Percentiles rank a stretch among this genome's conserved stretches.
These are phyloP conservation scores for Aptenodytes forsteri DNA, from an alignment of 2,113 vertebrate genomes.

Conservation along the genomic window DNA sequence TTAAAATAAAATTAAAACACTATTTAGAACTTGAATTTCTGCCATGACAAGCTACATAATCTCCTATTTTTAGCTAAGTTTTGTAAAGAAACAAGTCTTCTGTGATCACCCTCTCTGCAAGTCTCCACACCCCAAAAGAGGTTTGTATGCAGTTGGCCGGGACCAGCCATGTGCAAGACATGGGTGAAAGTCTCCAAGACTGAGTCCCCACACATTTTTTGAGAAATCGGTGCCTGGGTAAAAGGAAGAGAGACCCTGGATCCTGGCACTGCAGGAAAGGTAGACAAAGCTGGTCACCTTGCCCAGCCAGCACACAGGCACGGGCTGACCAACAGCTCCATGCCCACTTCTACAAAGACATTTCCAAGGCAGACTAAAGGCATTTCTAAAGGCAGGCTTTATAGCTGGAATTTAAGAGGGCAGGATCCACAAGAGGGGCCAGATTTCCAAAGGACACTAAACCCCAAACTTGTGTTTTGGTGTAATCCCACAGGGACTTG, in stretches of 20 bases:
- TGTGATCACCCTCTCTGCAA: neutral
- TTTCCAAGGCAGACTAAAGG: neutral
- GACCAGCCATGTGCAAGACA: neutral
- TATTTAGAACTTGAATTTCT: neutral
- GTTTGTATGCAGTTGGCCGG: neutral
- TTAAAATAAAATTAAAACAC: constrained; percentile 18
- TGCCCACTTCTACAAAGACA: neutral
- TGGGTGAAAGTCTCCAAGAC: neutral
- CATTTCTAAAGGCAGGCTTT: neutral
- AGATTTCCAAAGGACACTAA: neutral
- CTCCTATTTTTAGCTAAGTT: constrained; percentile 13
- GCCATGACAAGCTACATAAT: neutral
- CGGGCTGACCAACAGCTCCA: neutral
- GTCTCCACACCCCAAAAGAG: neutral
- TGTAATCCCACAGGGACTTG: neutral
- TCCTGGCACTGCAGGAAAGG: neutral
- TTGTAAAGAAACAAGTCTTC: neutral
- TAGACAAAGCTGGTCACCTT: neutral
- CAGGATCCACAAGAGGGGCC: neutral
- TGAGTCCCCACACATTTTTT: accelerated
- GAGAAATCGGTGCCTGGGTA: neutral
- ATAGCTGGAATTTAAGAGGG: neutral
- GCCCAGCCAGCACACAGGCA: neutral
- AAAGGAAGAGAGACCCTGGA: neutral
- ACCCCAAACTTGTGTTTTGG: neutral